phyloP scores from a whole-genome alignment of 1,140 invertebrate genomes.

The Papilio polyxenes region DNA sequence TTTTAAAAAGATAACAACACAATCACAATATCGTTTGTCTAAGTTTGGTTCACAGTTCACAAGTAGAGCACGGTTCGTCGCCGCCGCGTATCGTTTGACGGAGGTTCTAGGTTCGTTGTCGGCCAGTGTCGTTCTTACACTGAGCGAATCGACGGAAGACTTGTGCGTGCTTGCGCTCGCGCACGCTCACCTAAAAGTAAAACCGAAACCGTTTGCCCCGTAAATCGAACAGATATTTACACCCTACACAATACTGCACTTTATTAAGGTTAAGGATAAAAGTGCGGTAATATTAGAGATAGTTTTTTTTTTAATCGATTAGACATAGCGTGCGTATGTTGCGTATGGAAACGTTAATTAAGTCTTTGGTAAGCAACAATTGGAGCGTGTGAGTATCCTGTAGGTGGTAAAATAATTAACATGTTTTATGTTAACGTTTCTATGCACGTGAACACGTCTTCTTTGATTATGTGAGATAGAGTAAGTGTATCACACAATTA shows the following conservation, averaged over 20 bases:
- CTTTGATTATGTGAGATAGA: neutral
- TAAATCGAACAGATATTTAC: conserved; percentile 67
- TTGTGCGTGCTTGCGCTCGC: conserved; percentile 67
- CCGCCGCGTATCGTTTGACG: conserved; percentile 50
- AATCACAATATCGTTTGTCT: conserved; percentile 61
- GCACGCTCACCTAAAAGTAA: conserved; percentile 70
- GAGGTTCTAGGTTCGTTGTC: conserved; percentile 72
- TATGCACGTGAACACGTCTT: neutral
- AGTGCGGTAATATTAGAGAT: conserved; percentile 58
- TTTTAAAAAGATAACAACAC: conserved; percentile 57
- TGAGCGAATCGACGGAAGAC: conserved; percentile 70
- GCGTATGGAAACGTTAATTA: conserved; percentile 57
- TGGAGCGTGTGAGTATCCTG: conserved; percentile 61
- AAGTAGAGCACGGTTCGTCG: conserved; percentile 45
- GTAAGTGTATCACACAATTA: neutral
- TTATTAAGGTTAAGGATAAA: conserved; percentile 76
- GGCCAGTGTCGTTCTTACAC: conserved; percentile 71
- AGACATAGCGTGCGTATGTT: conserved; percentile 49
- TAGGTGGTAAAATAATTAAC: conserved; percentile 46
- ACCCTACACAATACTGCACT: conserved; percentile 55
- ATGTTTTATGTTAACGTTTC: conserved; percentile 31
- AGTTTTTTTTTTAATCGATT: conserved; percentile 62
- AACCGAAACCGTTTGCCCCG: conserved; percentile 56
- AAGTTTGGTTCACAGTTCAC: conserved; percentile 61
- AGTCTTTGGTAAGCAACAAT: conserved; percentile 52